phyloP scores from a whole-genome alignment of 2,888 invertebrate species.

The Caenorhabditis imperialis region DNA sequence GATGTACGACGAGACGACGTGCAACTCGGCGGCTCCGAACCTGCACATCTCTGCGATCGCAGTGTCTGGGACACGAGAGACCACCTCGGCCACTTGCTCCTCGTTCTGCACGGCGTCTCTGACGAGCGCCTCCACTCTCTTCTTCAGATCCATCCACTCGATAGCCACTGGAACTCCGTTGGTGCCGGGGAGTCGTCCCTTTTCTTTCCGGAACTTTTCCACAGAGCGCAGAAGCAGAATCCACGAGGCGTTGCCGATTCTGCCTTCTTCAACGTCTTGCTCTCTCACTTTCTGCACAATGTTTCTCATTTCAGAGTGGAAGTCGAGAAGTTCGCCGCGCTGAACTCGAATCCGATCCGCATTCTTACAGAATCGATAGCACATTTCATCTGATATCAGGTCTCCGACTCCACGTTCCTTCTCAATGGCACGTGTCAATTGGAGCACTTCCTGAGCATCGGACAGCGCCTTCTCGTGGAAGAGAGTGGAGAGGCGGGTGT shows the following conservation, averaged over 20 bases:
- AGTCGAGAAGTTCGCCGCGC: slow-evolving; percentile 85
- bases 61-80: slow-evolving; percentile 11
- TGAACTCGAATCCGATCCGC: slow-evolving; percentile 87
- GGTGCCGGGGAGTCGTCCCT: slow-evolving; percentile 81
- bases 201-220: slow-evolving; percentile 90
- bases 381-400: slow-evolving; percentile 52
- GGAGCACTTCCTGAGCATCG: slow-evolving; percentile 66
- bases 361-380: slow-evolving; percentile 82
- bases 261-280: slow-evolving; percentile 4
- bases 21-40: slow-evolving; percentile 83
- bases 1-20: slow-evolving; percentile 92
- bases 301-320: slow-evolving; percentile 82
- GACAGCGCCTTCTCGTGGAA: slow-evolving; percentile 64
- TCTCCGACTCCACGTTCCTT: slow-evolving; percentile 43
- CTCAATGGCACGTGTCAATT: slow-evolving; percentile 49
- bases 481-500: slow-evolving; percentile 55
- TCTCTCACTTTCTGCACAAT: slow-evolving; percentile 10
- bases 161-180: slow-evolving; percentile 69
- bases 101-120: slow-evolving; percentile 38
- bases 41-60: slow-evolving; percentile 59
- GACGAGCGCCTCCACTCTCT: slow-evolving; percentile 58
- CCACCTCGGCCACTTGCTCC: not conserved
- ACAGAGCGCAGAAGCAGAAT: slow-evolving; percentile 92
- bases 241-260: slow-evolving; percentile 80
- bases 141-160: slow-evolving; percentile 65